Base-by-base conservation (phyloP, 1,140 invertebrate genomes). In the Lepidostoma basale region DNA sequence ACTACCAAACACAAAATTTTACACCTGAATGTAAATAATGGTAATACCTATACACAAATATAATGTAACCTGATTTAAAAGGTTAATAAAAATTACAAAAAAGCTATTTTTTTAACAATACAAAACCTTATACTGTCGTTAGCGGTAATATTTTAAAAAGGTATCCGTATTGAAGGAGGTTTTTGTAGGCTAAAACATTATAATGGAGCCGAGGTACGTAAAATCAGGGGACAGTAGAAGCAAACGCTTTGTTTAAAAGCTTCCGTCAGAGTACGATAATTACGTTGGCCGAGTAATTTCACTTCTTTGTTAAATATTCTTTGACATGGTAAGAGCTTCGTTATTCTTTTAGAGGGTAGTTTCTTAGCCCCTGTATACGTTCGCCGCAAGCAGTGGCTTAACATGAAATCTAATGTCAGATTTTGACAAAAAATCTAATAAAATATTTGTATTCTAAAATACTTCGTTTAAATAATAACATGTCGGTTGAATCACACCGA, bases 231-330 rank as follows among this genome's bases (percentile, higher is more conserved):
- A 60, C 58, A 60, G 28, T 56, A 65, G 30, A 47, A 47, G 33
- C 44, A 16, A 36, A 18, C 22, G 23, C 63, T 45, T 65, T 56
- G 47, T 56, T 65, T 65, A 56, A 56, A 52, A 65, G 63, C 47
- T 65, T 65, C 49, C 40, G 63, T 54, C 47, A 42, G 42, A 44
- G 63, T 23, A 28, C 18, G 47, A 42, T 65, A 65, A 65, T 65
- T 65, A 65, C 33, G 49, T 65, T 65, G 20, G 63, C 33, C 30
- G 49, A 64, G 63, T 65, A 65, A 65, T 65, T 65, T 65, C 14
- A 65, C 23, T 65, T 65, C 49, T 65, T 56, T 56, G 47, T 26
- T 54, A 36, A 65, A 65, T 36, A 65, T 42, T 44, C 49, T 56
- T 65, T 65, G 63, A 65, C 63, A 56, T 44, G 40, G 42, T 45